Percentiles rank a stretch among this genome's conserved stretches.
These are phyloP conservation scores for Yponomeuta evonymella DNA, from an alignment of 2,888 invertebrate genomes.

Conservation along the genomic window DNA sequence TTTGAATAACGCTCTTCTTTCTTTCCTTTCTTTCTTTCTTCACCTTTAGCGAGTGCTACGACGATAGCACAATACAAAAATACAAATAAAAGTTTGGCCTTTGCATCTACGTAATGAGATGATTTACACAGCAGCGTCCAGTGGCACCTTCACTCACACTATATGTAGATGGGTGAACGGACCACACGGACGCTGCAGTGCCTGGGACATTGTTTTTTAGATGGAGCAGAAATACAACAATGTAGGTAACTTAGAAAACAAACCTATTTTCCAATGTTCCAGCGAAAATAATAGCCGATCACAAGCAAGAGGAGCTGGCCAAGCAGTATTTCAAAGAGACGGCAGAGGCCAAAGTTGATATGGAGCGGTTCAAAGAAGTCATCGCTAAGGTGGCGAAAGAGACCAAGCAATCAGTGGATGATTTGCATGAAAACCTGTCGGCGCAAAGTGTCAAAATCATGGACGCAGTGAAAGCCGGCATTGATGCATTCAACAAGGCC, in stretches of 20 bases:
- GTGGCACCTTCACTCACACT: no score
- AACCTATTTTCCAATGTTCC: background rate
- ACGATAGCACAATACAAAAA: no score
- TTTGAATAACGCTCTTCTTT: no score
- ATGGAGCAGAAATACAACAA: no score
- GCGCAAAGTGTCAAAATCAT: background rate
- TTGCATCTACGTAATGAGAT: no score
- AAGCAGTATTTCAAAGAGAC: background rate
- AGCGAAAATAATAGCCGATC: background rate
- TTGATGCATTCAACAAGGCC: background rate
- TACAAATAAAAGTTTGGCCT: no score
- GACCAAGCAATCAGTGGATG: background rate
- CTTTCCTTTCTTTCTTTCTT: no score
- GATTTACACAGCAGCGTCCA: no score
- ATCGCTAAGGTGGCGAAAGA: background rate
- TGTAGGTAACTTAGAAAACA: background rate
- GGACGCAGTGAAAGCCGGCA: background rate
- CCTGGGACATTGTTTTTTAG: no score
- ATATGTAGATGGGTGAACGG: no score
- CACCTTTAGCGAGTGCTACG: no score
- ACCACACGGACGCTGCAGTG: no score
- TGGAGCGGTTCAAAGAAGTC: background rate
- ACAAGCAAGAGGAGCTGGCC: background rate
- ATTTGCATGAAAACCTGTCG: background rate
- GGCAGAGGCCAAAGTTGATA: background rate